Conservation (phyloP, 2,113 vertebrate species). For the Columbina picui region DNA sequence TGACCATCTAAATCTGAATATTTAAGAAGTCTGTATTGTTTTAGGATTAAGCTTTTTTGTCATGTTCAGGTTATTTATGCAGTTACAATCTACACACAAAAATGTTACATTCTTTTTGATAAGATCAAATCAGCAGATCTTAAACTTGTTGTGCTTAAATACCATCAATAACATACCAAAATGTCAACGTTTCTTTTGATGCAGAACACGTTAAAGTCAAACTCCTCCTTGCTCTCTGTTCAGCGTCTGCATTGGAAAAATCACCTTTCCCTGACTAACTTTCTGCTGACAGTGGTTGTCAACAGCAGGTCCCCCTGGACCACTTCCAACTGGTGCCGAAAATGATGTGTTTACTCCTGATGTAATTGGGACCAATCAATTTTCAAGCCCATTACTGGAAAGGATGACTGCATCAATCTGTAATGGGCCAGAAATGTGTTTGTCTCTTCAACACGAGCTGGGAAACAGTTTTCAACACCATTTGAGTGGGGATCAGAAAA, state of each 20-base stretch:
- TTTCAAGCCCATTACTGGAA: conserved; percentile 54
- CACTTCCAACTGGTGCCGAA: conserved; percentile 58
- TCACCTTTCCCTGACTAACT: conserved; percentile 34
- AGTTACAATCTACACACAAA: background rate
- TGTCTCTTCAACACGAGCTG: background rate
- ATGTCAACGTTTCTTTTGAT: background rate
- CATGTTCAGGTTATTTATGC: background rate
- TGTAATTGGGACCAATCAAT: conserved; percentile 64
- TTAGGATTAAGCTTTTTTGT: background rate
- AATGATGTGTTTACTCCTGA: conserved; percentile 54
- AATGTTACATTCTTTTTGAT: background rate
- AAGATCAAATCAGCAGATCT: background rate
- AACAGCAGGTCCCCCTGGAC: conserved; percentile 37
- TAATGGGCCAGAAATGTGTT: conserved; percentile 53
- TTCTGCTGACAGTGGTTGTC: conserved; percentile 57
- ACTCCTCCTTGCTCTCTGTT: background rate
- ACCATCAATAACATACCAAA: background rate
- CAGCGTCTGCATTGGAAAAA: conserved; percentile 32
- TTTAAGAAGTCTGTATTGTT: background rate
- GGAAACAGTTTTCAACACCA: conserved; percentile 47
- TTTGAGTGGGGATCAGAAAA: conserved; percentile 29
- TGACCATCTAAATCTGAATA: background rate
- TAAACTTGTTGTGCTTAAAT: background rate
- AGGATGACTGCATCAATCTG: conserved; percentile 48
- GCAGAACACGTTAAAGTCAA: background rate